Evolutionary conservation across 2,888 invertebrate genomes (phyloP), one percentile per base, ranked within the genome.

Genomic region (Thera britannica): DNA sequence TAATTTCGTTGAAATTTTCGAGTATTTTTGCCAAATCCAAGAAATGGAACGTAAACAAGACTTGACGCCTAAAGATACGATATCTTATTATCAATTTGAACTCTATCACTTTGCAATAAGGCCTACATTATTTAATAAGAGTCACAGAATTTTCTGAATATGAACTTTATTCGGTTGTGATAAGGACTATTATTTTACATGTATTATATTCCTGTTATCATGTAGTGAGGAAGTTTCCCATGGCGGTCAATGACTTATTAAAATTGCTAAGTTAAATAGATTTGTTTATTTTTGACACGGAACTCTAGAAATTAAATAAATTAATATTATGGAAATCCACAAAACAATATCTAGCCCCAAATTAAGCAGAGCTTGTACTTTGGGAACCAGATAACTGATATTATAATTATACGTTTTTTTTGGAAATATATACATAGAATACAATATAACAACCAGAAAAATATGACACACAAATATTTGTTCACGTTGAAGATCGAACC

Each of bases 181-280:
- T 67, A 67, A 62, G 58, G 35, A 12, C 41, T 58, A 56, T 60
- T 11, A 36, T 36, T 41, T 56, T 36, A 44, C 34, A 11, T 2
- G 48, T 57, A 36, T 56, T 56, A 3, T 44, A 63, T 58, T 57
- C 55, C 3, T 41, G 56, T 60, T 71, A 72, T 75, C 76, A 73
- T 71, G 71, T 70, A 35, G 11, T 61, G 58, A 57, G 66, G 55
- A 61, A 57, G 38, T 78, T 82, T 82, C 83, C 81, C 83, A 84
- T 82, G 79, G 67, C 73, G 87, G 83, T 84, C 85, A 77, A 67
- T 80, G 86, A 86, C 83, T 79, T 70, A 46, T 46, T 46, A 46
- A 46, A 46, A 44, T 44, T 6, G 7, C 2, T 44, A 7, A 44
- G 44, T 0, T 44, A 7, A 38, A 38, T 38, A 2, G 3, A 38